Conservation (phyloP, 2,797 vertebrate species). For the Pelobates cultripes region DNA sequence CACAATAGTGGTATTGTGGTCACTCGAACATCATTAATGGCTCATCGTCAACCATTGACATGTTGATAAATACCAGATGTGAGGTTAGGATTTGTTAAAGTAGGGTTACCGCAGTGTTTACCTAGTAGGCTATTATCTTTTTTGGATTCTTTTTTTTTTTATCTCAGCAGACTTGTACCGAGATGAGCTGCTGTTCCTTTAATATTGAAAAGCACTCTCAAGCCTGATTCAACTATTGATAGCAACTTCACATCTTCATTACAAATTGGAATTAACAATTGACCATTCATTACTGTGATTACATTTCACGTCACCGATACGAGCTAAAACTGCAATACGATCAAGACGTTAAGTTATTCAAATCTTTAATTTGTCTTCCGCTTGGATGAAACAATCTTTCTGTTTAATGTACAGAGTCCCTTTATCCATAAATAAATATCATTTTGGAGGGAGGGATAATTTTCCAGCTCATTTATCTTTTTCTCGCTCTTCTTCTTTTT, state of each 20-base stretch:
- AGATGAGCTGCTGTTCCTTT: too few relatives aligned
- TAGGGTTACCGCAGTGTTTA: too few relatives aligned
- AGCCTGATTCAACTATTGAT: conserved; percentile 73
- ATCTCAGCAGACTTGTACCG: too few relatives aligned
- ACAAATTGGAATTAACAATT: conserved; percentile 94
- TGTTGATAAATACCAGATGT: too few relatives aligned
- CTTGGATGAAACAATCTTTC: conserved; percentile 36
- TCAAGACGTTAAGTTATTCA: conserved; percentile 44
- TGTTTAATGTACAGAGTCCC: conserved; percentile 50
- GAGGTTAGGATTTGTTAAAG: too few relatives aligned
- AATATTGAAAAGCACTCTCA: too few relatives aligned
- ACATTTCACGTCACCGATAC: conserved; percentile 70
- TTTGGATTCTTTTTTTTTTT: too few relatives aligned
- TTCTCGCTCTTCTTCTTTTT: conserved; percentile 29
- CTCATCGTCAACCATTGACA: too few relatives aligned
- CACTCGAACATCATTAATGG: too few relatives aligned
- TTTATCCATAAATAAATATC: conserved; percentile 57
- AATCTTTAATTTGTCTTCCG: conserved; percentile 58
- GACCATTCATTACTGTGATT: conserved; percentile 90
- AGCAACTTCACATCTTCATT: conserved; percentile 84
- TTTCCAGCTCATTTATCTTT: conserved; percentile 59
- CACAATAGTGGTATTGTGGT: too few relatives aligned
- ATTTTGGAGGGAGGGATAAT: conserved; percentile 42
- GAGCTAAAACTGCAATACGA: conserved; percentile 59
- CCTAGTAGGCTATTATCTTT: too few relatives aligned